Base-by-base conservation (phyloP, 2,797 vertebrate genomes). In the Spea hammondii region DNA sequence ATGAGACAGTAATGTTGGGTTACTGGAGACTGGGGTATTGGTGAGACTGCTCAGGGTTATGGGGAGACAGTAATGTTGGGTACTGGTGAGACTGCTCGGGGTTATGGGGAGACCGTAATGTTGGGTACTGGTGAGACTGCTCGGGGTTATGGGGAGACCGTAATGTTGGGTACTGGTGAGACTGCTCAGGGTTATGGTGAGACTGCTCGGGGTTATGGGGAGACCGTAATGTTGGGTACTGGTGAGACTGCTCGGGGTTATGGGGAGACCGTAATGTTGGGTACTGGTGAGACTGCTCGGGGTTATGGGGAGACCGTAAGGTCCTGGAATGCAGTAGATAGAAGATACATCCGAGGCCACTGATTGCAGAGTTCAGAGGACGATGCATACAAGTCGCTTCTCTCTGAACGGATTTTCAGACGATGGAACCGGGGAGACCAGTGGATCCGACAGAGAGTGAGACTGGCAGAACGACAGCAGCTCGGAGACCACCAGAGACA, bases 401-500 rank as follows among this genome's bases (percentile, higher is more conserved):
- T 84, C 83, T 46, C 80, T 67, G 65, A 84, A 84, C 7, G 83
- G 83, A 69, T 84, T 84, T 57, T 84, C 83, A 1, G 47, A 51
- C 14, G 80, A 49, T 4, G 80, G 76, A 57, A 82, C 11, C 4
- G 83, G 80, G 65, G 79, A 78, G 4, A 84, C 59, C 84, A 95
- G 88, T 4, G 94, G 93, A 80, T 94, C 93, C 17, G 93, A 91
- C 86, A 93, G 91, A 76, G 91, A 91, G 0, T 94, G 91, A 68
- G 88, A 67, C 84, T 94, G 93, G 86, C 93, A 94, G 88, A 88
- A 94, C 32, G 92, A 87, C 90, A 95, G 91, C 77, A 95, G 82
- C 1, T 95, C 94, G n/a, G 92, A 92, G 8, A 93, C 93, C 66
- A 93, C 93, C 85, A 93, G 92, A 45, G 94, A 94, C 51, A 95